Evolutionary conservation across 2,113 vertebrate genomes (phyloP), one percentile per base, ranked within the genome.

Genomic region (Dipodomys spectabilis): DNA sequence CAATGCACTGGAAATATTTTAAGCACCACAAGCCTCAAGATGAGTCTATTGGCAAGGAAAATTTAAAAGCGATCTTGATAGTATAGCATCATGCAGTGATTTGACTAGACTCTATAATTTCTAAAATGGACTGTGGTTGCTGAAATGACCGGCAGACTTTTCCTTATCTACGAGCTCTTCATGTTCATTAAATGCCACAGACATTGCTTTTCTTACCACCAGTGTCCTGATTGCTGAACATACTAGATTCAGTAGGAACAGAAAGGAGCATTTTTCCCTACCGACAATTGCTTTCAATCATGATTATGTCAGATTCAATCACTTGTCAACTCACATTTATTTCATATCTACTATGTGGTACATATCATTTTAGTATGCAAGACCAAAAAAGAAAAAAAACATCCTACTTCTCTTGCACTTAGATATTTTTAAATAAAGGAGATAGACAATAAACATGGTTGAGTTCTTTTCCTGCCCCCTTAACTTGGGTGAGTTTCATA

Each of bases 51-150:
- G 90, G 74, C 72, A 93, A 95, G 91, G 74, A 96, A 95, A 95
- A 93, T 92, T 82, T 90, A 65, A 73, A 88, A 88, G 74, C 83
- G 12, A 57, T 91, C 90, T 82, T 80, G 84, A 96, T 93, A 87
- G 57, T 45, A 57, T 10, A 87, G 82, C 64, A 91, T 65, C 91
- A 80, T 45, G 87, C 78, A 60, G 62, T 77, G 85, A 92, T 94
- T 93, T 83, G 84, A 90, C 94, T 88, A 39, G 62, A 71, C 89
- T 73, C 88, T 95, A 20, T 92, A 94, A 95, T 96, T 97, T 95
- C 92, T 96, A 75, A 96, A 96, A 92, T 95, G 93, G 79, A 75
- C 68, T 67, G 69, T 65, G 80, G 91, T 96, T 90, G 85, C 83
- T 65, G 68, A 86, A 86, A 92, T 92, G 73, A 92, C 67, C 89